Evolutionary conservation across 2,888 invertebrate genomes (phyloP), one percentile per base, ranked within the genome.

Genomic region (Stenodema calcarata): DNA sequence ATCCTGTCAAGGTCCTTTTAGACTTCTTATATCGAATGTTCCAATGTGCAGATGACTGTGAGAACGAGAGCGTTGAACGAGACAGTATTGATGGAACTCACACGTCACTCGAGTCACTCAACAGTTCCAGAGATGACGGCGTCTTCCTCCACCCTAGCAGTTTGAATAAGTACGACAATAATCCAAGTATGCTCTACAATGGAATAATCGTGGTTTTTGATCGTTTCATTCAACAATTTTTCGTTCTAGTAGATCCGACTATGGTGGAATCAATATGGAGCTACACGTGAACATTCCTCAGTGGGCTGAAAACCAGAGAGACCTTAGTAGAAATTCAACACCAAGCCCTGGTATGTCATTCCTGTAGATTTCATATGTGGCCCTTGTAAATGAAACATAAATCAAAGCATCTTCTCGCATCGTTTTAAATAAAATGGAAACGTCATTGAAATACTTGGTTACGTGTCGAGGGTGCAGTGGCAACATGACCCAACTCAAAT

Each of bases 251-350:
- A 86, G 62, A 44, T 84, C 84, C 28, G 84, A 84, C 62, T 54
- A 18, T 54, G 35, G 73, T 35, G 91, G 88, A 89, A 92, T 88
- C 73, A 92, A 92, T 88, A 89, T 92, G 87, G 92, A 92, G 88
- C 89, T 92, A 86, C 92, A 92, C 87, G 90, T 90, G 9, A 91
- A 91, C 89, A 90, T 90, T 87, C 90, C 88, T 86, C 89, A 80
- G 88, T 87, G 89, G 75, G 87, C 87, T 79, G 88, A 88, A 50
- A 89, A 86, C 88, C 89, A 23, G 88, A 88, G 83, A 28, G 73
- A 78, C n/a, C 18, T 44, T 16, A 88, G 88, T 44, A 87, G 88
- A 80, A 87, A 87, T 70, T 89, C 88, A 9, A 83, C 88, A 35
- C 88, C 89, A 0, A 88, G 89, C 73, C 88, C 87, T 12, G 88